Base-by-base conservation (phyloP, 2,113 vertebrate species). In the Melospiza melodia region DNA sequence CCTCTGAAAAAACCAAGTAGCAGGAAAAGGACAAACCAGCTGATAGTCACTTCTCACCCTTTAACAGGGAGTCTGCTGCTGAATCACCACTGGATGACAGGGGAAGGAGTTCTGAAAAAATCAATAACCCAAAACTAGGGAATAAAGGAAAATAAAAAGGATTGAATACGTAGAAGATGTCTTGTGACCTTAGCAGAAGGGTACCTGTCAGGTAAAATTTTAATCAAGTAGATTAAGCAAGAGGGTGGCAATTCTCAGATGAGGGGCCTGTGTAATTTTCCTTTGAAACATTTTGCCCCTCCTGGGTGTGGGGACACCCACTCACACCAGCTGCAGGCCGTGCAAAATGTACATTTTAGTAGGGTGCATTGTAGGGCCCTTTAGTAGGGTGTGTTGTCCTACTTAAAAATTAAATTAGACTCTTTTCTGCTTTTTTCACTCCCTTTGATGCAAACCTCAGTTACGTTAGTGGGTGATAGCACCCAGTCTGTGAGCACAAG, bases 271-370 rank as follows among this genome's bases (percentile, higher is more conserved):
- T 58, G 37, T 37, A 69, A 52, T 54, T 76, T n/a, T 48, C 25
- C 30, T 22, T 59, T 54, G 31, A 83, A 90, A 76, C 24, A 51
- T 28, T 92, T 83, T 69, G 46, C 37, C 1, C 3, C 25, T 22
- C 33, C 33, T 55, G 46, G 24, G 20, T 46, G 16, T 1, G 2
- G 39, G 11, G 10, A 10, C 0, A 2, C 43, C 17, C 10, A 2
- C 20, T 68, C 8, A 41, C 39, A 41, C 43, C 61, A 79, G 9
- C 43, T 85, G 37, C 43, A 69, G 69, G 17, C 67, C 13, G 5
- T 23, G 18, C 7, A 43, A 58, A 80, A 76, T 31, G 49, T 61
- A 2, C 6, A 15, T 76, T 72, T 79, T 39, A 46, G 13, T n/a
- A 58, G 24, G 27, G 2, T 59, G 25, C 41, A 9, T 30, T 73